Conservation (phyloP, 2,888 invertebrate species). For the Cistogaster globosa region DNA sequence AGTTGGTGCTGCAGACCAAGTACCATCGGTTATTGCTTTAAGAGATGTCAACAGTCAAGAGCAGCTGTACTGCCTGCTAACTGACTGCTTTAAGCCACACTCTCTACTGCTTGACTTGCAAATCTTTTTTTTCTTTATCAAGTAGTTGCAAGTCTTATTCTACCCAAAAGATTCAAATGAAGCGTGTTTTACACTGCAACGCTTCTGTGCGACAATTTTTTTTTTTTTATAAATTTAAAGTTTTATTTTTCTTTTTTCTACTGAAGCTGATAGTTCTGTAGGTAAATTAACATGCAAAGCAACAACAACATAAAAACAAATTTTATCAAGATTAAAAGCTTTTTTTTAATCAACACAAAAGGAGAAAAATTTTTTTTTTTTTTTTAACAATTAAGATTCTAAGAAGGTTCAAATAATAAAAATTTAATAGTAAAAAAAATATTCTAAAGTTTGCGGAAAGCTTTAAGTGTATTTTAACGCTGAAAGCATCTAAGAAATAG, state of each 20-base stretch:
- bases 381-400: no score
- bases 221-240: neutral
- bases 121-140: neutral
- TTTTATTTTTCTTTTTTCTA: constrained; percentile 4
- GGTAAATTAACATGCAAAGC: constrained; percentile 51
- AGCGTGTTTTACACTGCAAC: constrained; percentile 58
- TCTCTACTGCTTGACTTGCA: neutral
- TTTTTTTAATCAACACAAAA: neutral
- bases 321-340: constrained; percentile 37
- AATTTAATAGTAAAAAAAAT: no score
- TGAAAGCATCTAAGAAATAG: no score
- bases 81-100: neutral
- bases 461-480: no score
- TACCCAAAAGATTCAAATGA: neutral
- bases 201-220: constrained; percentile 69
- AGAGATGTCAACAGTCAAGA: constrained; percentile 65
- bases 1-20: constrained; percentile 25
- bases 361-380: no score
- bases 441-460: no score
- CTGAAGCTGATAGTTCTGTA: constrained; percentile 50
- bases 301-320: constrained; percentile 15
- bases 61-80: constrained; percentile 31
- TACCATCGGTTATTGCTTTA: constrained; percentile 61
- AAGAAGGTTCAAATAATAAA: no score
- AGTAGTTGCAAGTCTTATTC: neutral